Evolutionary conservation across 2,797 vertebrate genomes (phyloP).

Genomic region (Limnodromus scolopaceus): DNA sequence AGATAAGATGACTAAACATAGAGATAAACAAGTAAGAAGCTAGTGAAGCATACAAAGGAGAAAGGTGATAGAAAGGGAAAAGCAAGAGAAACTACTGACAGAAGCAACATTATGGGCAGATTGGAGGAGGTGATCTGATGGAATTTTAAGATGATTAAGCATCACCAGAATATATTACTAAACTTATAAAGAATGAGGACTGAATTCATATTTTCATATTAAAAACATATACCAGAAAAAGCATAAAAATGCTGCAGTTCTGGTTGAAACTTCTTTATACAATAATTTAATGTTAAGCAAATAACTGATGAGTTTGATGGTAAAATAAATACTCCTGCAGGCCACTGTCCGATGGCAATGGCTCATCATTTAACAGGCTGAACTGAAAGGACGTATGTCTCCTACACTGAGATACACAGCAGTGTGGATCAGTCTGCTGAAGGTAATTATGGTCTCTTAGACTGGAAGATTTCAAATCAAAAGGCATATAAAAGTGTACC

Average conservation of each 20-base stretch:
- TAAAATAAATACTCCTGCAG: not conserved
- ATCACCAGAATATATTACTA: not conserved
- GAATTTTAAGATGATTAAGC: not conserved
- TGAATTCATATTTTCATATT: not conserved
- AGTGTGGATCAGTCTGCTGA: not conserved
- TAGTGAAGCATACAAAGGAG: constrained; percentile 1
- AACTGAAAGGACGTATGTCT: not conserved
- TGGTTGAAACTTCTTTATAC: not conserved
- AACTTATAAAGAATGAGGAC: not conserved
- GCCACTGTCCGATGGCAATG: not conserved
- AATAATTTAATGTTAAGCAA: not conserved
- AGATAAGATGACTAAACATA: not conserved
- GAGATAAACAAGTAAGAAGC: constrained; percentile 1
- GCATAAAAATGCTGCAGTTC: not conserved
- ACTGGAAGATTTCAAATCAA: not conserved
- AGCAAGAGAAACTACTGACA: not conserved
- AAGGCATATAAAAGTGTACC: not conserved
- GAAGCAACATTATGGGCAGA: not conserved
- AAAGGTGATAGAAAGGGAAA: constrained; percentile 8
- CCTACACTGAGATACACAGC: not conserved
- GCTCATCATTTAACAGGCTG: not conserved
- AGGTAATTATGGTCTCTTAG: not conserved
- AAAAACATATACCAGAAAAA: not conserved
- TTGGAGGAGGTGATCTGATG: not conserved
- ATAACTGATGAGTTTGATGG: not conserved